Percentiles rank a stretch among this genome's conserved stretches.
These are phyloP conservation scores for Amblyjoppa proteus DNA, from an alignment of 2,888 invertebrate genomes.

Conservation along the genomic window DNA sequence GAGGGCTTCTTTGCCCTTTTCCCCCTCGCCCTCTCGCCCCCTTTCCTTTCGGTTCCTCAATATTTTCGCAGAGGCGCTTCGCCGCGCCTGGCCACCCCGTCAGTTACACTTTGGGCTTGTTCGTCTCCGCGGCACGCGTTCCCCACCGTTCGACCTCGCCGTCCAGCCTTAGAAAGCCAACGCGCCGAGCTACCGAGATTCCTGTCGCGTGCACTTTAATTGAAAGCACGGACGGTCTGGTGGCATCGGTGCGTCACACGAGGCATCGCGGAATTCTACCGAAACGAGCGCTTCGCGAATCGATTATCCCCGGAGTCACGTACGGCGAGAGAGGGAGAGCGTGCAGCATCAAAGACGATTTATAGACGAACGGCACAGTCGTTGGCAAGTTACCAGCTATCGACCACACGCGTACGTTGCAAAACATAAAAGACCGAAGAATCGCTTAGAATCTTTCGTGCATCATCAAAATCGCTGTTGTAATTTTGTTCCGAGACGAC, in stretches of 20 bases:
- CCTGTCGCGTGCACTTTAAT: slow-evolving; percentile 70
- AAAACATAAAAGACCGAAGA: neutral
- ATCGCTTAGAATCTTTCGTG: neutral
- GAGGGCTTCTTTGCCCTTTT: slow-evolving; percentile 42
- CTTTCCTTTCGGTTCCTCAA: slow-evolving; percentile 52
- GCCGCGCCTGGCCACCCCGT: slow-evolving; percentile 33
- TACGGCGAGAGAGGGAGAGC: slow-evolving; percentile 12
- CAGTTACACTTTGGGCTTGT: slow-evolving; percentile 48
- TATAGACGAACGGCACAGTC: neutral
- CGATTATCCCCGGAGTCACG: slow-evolving; percentile 69
- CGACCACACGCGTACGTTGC: neutral
- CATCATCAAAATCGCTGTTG: neutral
- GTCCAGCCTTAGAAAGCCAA: slow-evolving; percentile 24
- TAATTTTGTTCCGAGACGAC: neutral
- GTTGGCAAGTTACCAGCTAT: slow-evolving; percentile 24
- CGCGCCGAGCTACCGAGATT: slow-evolving; percentile 46
- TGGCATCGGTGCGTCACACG: slow-evolving; percentile 71
- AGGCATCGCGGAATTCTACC: slow-evolving; percentile 68
- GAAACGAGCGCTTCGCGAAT: slow-evolving; percentile 70
- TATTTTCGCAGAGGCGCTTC: slow-evolving; percentile 46
- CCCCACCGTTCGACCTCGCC: slow-evolving; percentile 27
- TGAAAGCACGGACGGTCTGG: slow-evolving; percentile 73
- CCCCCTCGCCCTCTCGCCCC: slow-evolving; percentile 5
- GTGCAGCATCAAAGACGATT: slow-evolving; percentile 18
- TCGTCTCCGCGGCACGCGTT: slow-evolving; percentile 49